These are phyloP conservation scores for Cylloceria caligata DNA, from an alignment of 2,888 invertebrate species.

Conservation along the genomic window DNA sequence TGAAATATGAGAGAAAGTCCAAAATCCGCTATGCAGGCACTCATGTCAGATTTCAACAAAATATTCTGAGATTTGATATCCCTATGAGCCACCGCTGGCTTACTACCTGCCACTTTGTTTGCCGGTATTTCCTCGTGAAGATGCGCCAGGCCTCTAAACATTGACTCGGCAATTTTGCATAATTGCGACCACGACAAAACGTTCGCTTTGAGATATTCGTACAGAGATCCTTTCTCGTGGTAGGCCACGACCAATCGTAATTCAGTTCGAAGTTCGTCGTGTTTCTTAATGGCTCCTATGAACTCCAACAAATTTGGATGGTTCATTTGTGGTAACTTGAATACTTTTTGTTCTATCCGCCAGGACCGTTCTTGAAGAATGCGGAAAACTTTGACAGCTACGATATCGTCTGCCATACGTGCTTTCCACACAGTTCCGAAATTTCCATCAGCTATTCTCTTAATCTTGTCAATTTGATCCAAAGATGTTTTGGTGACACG, in stretches of 20 bases:
- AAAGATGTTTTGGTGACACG: neutral
- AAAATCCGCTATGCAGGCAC: constrained; percentile 98
- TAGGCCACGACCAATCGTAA: constrained; percentile 98
- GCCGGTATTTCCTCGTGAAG: constrained; percentile 75
- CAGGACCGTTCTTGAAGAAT: neutral
- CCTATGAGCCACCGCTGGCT: constrained; percentile 97
- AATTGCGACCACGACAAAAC: constrained; percentile 95
- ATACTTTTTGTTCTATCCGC: neutral
- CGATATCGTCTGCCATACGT: neutral
- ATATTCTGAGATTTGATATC: constrained; percentile 99
- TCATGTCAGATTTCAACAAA: constrained; percentile 94
- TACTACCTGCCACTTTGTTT: constrained; percentile 88
- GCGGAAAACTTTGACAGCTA: neutral
- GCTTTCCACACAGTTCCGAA: constrained; percentile 10
- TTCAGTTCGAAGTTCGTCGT: constrained; percentile 93
- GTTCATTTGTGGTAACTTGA: neutral
- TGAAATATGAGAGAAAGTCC: constrained; percentile 97
- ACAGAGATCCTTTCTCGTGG: constrained; percentile 96
- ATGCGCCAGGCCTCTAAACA: constrained; percentile 85
- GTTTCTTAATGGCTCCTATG: constrained; percentile 75
- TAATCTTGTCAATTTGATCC: neutral
- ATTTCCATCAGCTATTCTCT: neutral
- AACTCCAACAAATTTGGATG: neutral
- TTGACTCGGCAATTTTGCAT: constrained; percentile 93
- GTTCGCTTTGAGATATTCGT: constrained; percentile 97